A percentile compares a stretch with the other conserved stretches of the same genome.
phyloP scores from a whole-genome alignment of 2,113 vertebrate genomes.

The Gulo gulo region DNA sequence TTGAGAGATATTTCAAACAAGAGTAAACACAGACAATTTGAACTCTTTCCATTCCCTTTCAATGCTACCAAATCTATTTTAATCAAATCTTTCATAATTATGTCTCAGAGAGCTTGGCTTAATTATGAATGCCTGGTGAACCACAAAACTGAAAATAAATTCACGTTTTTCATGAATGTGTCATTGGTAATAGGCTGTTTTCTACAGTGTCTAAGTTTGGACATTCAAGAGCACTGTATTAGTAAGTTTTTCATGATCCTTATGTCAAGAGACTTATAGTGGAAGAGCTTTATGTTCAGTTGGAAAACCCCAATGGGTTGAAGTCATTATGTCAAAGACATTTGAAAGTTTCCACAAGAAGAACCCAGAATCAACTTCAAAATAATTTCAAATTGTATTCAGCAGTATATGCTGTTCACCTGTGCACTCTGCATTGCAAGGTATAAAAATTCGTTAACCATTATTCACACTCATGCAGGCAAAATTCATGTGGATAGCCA shows the following conservation, averaged over 20 bases:
- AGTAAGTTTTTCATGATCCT: not conserved
- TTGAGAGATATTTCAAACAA: slow-evolving; percentile 10
- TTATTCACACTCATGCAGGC: not conserved
- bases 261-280: not conserved
- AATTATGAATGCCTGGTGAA: slow-evolving; percentile 25
- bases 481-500: not conserved
- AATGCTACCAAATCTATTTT: slow-evolving; percentile 20
- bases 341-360: not conserved
- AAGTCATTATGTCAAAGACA: not conserved
- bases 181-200: not conserved
- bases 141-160: slow-evolving; percentile 41
- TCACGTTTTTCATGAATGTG: not conserved
- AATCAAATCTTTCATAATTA: slow-evolving; percentile 36
- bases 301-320: not conserved
- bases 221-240: not conserved
- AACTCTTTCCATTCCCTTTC: slow-evolving; percentile 32
- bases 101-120: slow-evolving; percentile 20
- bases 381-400: not conserved
- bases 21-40: slow-evolving; percentile 42
- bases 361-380: not conserved
- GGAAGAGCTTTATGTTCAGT: not conserved
- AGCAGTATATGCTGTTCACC: not conserved
- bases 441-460: not conserved
- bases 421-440: not conserved
- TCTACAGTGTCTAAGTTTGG: not conserved